Evolutionary conservation across 2,797 vertebrate genomes (phyloP), one percentile per base, ranked within the genome.

Genomic region (Ptychobarbus kaznakovi): DNA sequence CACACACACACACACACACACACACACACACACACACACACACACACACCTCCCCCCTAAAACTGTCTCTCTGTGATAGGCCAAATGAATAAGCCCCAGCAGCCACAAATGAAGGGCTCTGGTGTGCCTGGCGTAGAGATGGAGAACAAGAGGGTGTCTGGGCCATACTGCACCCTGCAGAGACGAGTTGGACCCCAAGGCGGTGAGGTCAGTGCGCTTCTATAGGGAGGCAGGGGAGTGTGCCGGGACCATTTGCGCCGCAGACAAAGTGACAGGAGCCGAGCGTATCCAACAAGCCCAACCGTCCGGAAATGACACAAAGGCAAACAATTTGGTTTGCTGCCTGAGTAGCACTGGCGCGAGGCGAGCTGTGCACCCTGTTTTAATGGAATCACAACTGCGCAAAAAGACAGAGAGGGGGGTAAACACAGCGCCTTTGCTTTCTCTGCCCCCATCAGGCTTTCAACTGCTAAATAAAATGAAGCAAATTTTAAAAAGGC

Each of bases 291-390:
- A 89, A 86, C 85, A 86, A 49, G 87, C 46, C 87, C 76, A 65
- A 72, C 83, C 68, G 90, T 49, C 86, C 87, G 88, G 87, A 93
- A 91, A 85, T 89, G 53, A 56, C 82, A 93, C 89, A 88, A 87
- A 87, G 90, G 74, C 81, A 90, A 90, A 81, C n/a, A 80, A 51
- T 89, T 87, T 87, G 87, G 89, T 90, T 78, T 82, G 86, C 87
- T 85, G 81, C 87, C 69, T 49, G 56, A 65, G 77, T 56, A 49
- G 20, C 68, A 49, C 61, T 83, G 66, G 38, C 77, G 78, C 25
- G 56, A 65, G 35, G 46, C 28, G 78, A 80, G 82, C 82, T 82
- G 74, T 85, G 83, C 56, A 61, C 53, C 80, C 53, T 38, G 51
- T 51, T 83, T 87, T 86, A 86, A 88, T 88, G 81, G 76, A 88